Conservation (phyloP, 2,113 vertebrate species). For the Caranx melampygus region DNA sequence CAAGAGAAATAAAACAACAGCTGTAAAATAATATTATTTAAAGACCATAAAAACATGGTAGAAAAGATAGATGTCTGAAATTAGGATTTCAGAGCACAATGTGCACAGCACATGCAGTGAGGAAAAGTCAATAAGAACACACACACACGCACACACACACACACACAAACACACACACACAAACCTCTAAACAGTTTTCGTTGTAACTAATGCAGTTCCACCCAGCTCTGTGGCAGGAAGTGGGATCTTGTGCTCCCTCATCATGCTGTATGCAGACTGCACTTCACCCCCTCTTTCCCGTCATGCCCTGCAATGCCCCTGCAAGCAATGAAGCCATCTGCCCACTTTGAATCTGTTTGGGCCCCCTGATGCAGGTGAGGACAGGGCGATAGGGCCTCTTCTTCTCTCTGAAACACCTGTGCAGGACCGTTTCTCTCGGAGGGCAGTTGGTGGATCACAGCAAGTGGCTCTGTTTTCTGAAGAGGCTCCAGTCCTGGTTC, state of each 20-base stretch:
- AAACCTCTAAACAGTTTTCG: slow-evolving; percentile 77
- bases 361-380: slow-evolving; percentile 36
- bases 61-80: not conserved
- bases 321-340: slow-evolving; percentile 27
- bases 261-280: slow-evolving; percentile 18
- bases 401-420: slow-evolving; percentile 6
- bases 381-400: slow-evolving; percentile 27
- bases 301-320: slow-evolving; percentile 16
- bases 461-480: slow-evolving; percentile 43
- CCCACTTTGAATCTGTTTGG: slow-evolving; percentile 16
- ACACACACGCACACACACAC: not conserved
- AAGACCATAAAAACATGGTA: slow-evolving; percentile 41
- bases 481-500: slow-evolving; percentile 29
- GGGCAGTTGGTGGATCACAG: not conserved
- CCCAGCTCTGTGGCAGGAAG: slow-evolving; percentile 85
- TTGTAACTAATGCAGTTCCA: slow-evolving; percentile 80
- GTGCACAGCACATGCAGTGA: not conserved
- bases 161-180: slow-evolving; percentile 2
- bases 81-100: slow-evolving; percentile 16
- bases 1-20: slow-evolving; percentile 1
- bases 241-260: slow-evolving; percentile 75
- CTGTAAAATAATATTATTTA: not conserved
- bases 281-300: not conserved
- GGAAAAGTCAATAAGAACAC: not conserved
- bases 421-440: slow-evolving; percentile 15